Evolutionary conservation across 2,888 invertebrate species (phyloP).

Genomic region (Tachina fera): DNA sequence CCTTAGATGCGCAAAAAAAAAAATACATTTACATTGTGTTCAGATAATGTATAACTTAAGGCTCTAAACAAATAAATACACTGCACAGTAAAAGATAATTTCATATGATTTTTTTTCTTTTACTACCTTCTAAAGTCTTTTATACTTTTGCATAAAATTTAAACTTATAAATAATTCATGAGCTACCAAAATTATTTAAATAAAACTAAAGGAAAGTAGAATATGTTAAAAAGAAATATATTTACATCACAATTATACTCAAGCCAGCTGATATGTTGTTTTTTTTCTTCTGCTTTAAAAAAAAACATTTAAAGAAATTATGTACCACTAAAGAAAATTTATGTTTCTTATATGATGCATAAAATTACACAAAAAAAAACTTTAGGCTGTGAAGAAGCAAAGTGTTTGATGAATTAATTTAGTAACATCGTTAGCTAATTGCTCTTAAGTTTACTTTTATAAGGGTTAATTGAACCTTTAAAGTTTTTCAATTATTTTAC

Average conservation of each 20-base stretch:
- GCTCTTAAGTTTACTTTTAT: too few species aligned
- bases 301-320: not conserved
- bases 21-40: constrained; percentile 17
- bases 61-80: constrained; percentile 27
- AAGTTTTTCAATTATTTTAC: too few species aligned
- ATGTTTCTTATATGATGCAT: not conserved
- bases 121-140: not conserved
- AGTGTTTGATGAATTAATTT: not conserved
- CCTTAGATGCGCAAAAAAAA: not conserved
- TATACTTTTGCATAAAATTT: constrained; percentile 55
- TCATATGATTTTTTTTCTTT: not conserved
- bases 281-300: not conserved
- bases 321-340: constrained; percentile 3
- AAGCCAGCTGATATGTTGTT: constrained; percentile 48
- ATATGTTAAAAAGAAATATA: constrained; percentile 69
- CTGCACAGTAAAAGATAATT: constrained; percentile 1
- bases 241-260: too few species aligned
- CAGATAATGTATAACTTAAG: constrained; percentile 24
- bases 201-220: constrained; percentile 29
- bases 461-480: too few species aligned
- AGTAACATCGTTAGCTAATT: not conserved
- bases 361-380: not conserved
- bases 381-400: not conserved
- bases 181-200: constrained; percentile 49
- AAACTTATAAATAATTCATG: constrained; percentile 72